Evolutionary conservation across 2,113 vertebrate species (phyloP), one percentile per base, ranked within the genome.

Genomic region (Diphyllodes magnificus): DNA sequence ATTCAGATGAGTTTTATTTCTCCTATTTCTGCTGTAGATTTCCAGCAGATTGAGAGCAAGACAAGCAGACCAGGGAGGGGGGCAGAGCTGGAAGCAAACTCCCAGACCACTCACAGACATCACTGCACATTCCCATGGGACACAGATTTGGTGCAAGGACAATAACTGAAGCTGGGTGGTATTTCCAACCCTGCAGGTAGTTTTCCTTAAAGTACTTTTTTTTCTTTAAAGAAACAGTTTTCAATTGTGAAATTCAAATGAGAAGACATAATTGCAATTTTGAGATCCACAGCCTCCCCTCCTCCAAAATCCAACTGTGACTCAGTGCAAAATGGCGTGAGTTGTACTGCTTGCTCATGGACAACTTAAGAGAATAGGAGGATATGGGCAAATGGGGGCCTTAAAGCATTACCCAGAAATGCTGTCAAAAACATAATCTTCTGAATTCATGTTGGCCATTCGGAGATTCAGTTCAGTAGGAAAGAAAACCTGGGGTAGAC

Each of bases 401-500:
- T 83, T 90, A 83, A 89, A 85, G 80, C 40, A 91, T 98, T 98
- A 98, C 98, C 98, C 98, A 95, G 98, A 95, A 96, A 98, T 98
- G 97, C 97, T 98, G 97, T 98, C 98, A 97, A 98, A 98, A 75
- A 98, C 98, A 96, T 99, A 99, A 88, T 99, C 99, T 95, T 99
- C 99, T 65, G 99, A 98, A 88, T 97, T 97, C 97, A 99, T 98
- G 96, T 98, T 98, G 82, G 98, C 96, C 99, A 99, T 99, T 63
- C 99, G 98, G 94, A 99, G 98, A 96, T 99, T 99, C 97, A 99
- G 97, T 90, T 99, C 99, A 95, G 98, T 97, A 91, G 99, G 98
- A 98, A 99, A 97, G 97, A 99, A 99, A 96, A 99, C 99, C 99
- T 99, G 98, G 49, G 19, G 42, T 4, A 94, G 54, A 93, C 59